Percentiles rank a stretch among this genome's conserved stretches.
Conservation (phyloP, 2,888 invertebrate genomes). For the Andrena flavipes region DNA sequence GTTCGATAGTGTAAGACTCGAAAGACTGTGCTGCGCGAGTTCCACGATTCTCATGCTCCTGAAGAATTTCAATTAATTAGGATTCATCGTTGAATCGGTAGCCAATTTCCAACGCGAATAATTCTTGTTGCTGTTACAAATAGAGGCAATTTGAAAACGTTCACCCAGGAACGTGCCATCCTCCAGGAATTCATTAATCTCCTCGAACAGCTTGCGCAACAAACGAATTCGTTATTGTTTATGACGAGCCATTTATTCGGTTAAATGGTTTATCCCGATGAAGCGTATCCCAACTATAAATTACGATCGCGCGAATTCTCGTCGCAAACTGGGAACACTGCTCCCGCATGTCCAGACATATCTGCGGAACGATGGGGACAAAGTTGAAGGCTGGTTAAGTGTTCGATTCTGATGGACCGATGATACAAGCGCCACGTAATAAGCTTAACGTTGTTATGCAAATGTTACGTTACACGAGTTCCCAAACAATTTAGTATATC, state of each 20-base stretch:
- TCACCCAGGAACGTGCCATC: not conserved
- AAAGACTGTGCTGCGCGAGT: not conserved
- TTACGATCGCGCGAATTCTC: slow-evolving; percentile 39
- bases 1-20: not conserved
- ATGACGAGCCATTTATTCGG: slow-evolving; percentile 27
- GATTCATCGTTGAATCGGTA: no score
- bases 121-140: not conserved
- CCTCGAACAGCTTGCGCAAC: not conserved
- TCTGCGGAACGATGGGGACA: slow-evolving; percentile 8
- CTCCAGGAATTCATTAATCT: slow-evolving; percentile 9
- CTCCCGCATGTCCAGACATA: not conserved
- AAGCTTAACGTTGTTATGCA: slow-evolving; percentile 72
- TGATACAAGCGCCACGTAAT: slow-evolving; percentile 61
- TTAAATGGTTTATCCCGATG: slow-evolving; percentile 15
- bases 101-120: not conserved
- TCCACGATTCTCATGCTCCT: not conserved
- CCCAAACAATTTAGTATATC: slow-evolving; percentile 68
- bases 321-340: slow-evolving; percentile 22
- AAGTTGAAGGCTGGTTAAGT: slow-evolving; percentile 51
- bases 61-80: no score
- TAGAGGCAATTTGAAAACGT: not conserved
- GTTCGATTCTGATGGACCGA: slow-evolving; percentile 62
- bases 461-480: slow-evolving; percentile 68
- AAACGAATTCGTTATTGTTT: slow-evolving; percentile 30
- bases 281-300: slow-evolving; percentile 23